phyloP scores from a whole-genome alignment of 2,888 invertebrate species.

The Odontomyia ornata region DNA sequence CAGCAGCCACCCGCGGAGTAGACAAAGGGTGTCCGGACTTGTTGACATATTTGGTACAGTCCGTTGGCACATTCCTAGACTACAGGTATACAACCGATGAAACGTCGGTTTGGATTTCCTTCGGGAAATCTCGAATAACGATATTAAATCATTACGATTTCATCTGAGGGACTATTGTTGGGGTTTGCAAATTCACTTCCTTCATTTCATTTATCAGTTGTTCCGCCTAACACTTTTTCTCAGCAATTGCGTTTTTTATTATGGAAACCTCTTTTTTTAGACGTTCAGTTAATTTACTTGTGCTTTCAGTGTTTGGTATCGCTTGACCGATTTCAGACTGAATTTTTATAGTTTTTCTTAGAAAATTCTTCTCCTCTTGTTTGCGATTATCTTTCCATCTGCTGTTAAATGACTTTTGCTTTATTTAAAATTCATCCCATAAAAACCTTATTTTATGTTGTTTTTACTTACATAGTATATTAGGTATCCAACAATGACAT shows the following conservation, averaged over 20 bases:
- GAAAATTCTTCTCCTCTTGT: constrained; percentile 80
- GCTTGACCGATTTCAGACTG: constrained; percentile 78
- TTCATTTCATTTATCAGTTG: constrained; percentile 90
- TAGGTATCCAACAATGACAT: too few relatives aligned
- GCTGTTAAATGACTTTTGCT: constrained; percentile 68
- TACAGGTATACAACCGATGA: too few relatives aligned
- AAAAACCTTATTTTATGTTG: constrained; percentile 78
- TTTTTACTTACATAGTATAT: too few relatives aligned
- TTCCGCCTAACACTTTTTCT: constrained; percentile 71
- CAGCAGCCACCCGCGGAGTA: too few relatives aligned
- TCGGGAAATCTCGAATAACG: too few relatives aligned
- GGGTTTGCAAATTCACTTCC: constrained; percentile 89
- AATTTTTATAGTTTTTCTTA: constrained; percentile 84
- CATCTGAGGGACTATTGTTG: constrained; percentile 81
- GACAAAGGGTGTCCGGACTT: too few relatives aligned
- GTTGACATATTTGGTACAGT: too few relatives aligned
- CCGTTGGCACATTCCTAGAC: too few relatives aligned
- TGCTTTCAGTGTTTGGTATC: constrained; percentile 61
- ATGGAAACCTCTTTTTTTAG: too few relatives aligned
- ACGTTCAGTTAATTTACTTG: constrained; percentile 63
- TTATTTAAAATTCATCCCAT: constrained; percentile 76
- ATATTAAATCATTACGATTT: constrained; percentile 79
- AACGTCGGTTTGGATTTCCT: too few relatives aligned
- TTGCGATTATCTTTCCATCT: constrained; percentile 64
- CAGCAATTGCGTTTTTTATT: too few relatives aligned